Conservation (phyloP, 2,113 vertebrate genomes). For the Taxidea taxus region DNA sequence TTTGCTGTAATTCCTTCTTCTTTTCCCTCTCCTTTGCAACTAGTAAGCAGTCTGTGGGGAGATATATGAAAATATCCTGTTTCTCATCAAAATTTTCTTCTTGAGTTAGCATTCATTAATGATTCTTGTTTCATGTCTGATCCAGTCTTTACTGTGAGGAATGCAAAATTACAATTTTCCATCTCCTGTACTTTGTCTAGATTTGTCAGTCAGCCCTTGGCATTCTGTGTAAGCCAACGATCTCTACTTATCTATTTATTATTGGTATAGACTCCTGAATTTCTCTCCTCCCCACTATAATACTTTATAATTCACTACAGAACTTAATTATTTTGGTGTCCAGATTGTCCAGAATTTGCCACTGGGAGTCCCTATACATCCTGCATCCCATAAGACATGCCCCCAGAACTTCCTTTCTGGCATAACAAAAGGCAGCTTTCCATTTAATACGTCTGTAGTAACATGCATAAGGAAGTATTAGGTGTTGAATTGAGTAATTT, state of each 20-base stretch:
- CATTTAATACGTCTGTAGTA: background rate
- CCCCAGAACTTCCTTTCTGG: background rate
- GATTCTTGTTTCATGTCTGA: background rate
- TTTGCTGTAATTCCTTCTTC: background rate
- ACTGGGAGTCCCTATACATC: background rate
- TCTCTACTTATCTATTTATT: background rate
- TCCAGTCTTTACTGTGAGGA: background rate
- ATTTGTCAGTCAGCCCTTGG: background rate
- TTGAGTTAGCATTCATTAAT: background rate
- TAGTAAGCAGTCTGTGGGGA: background rate
- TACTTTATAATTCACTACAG: background rate
- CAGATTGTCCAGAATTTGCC: background rate
- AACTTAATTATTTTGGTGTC: background rate
- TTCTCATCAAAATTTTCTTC: background rate
- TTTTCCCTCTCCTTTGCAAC: fast-evolving
- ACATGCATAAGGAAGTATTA: background rate
- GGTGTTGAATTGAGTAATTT: background rate
- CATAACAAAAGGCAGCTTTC: background rate
- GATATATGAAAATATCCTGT: background rate
- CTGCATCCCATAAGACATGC: background rate
- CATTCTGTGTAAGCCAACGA: background rate
- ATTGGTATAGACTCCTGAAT: background rate
- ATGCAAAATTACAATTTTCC: background rate
- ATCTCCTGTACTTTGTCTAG: background rate
- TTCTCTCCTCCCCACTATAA: background rate